Base-by-base conservation (phyloP, 1,140 invertebrate genomes). In the Anastrepha ludens region DNA sequence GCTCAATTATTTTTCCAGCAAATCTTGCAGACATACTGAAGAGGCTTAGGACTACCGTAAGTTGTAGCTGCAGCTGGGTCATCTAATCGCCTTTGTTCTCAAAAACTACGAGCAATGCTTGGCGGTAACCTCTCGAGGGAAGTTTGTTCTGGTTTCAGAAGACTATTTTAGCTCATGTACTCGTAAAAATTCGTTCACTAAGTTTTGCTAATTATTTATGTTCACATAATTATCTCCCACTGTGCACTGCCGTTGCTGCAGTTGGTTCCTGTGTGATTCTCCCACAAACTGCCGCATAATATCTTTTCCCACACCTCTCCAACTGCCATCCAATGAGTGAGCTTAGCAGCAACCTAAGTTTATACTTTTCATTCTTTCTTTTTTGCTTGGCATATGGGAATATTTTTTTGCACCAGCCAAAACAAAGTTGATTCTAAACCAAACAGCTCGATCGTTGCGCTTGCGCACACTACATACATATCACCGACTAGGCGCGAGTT, bases 281-380 rank as follows among this genome's bases (percentile, higher is more conserved):
- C 7, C n/a, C 39, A 9, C 65, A 44, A 67, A 70, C 39, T 70
- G 0, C n/a, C 17, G 39, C 13, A 13, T 44, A 44, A 13, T 44
- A 74, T 50, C 11, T 50, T 74, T 74, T 47, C 70, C 15, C 70
- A 74, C 65, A 74, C 70, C 44, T 74, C 70, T 74, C 3, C 65
- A 70, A 70, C 17, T 15, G n/a, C 70, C 44, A 3, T 17, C 41
- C 15, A 47, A 50, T 74, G 41, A 17, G 17, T 74, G 70, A 74
- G 44, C 15, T 74, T 74, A 50, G 44, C 17, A 5, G 4, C 4
- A 5, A 1, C 15, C 41, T 6, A 44, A 47, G 65, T 74, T 70
- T 29, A 11, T 44, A 39, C 29, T 2, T 11, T 70, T 11, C 11
- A 29, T 11, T 20, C 65, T 5, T 70, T 70, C 62, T 70, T 70